Percentiles rank a stretch among this genome's conserved stretches.
phyloP scores from a whole-genome alignment of 1,140 invertebrate species.

The Drosophila pruinosa region DNA sequence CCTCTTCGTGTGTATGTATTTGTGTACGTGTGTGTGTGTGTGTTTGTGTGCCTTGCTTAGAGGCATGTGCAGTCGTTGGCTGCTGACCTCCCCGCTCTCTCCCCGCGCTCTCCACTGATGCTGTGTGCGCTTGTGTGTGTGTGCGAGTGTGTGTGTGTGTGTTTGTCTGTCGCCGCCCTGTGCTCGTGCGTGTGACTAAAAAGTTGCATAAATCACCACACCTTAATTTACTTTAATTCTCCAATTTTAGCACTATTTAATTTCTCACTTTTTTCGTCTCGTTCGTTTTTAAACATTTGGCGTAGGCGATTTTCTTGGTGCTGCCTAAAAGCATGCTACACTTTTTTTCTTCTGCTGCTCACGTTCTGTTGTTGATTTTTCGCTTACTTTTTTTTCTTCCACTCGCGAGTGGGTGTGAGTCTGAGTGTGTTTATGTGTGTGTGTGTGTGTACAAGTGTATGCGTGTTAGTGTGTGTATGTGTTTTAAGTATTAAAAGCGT shows the following conservation, averaged over 20 bases:
- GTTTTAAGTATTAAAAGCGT: slow-evolving; percentile 46
- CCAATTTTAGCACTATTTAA: slow-evolving; percentile 30
- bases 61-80: slow-evolving; percentile 59
- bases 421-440: slow-evolving; percentile 10
- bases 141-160: slow-evolving; percentile 23
- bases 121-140: slow-evolving; percentile 18
- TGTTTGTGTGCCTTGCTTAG: slow-evolving; percentile 50
- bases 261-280: slow-evolving; percentile 1
- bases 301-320: slow-evolving; percentile 4
- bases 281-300: slow-evolving; percentile 16
- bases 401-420: background rate
- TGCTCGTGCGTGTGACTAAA: slow-evolving; percentile 37
- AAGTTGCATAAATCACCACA: slow-evolving; percentile 83
- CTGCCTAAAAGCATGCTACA: slow-evolving; percentile 48
- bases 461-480: background rate
- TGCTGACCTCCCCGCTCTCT: slow-evolving; percentile 10
- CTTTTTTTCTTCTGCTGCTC: slow-evolving; percentile 33
- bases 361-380: slow-evolving; percentile 27
- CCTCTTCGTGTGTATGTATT: slow-evolving; percentile 26
- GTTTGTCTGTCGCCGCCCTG: slow-evolving; percentile 26
- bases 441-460: background rate
- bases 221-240: slow-evolving; percentile 81
- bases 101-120: background rate
- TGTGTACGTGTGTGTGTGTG: slow-evolving; percentile 11
- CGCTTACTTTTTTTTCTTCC: slow-evolving; percentile 27